These are phyloP conservation scores for Eupithecia insigniata DNA, from an alignment of 2,888 invertebrate species.

Conservation along the genomic window DNA sequence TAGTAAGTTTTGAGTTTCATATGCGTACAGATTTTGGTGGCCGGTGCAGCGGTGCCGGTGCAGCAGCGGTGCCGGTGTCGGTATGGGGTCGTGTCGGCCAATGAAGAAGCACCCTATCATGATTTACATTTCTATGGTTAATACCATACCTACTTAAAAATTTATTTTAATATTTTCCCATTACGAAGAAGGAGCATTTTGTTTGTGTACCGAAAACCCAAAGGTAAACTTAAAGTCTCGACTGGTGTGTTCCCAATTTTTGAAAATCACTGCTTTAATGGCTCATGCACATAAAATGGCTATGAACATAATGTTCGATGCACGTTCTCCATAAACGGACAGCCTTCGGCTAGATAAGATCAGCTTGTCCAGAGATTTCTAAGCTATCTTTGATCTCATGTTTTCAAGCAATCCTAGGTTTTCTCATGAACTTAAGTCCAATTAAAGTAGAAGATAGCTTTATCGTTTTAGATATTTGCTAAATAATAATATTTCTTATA, in stretches of 20 bases:
- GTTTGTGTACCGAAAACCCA: neutral
- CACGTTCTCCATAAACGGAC: conserved; percentile 22
- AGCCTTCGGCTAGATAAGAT: conserved; percentile 36
- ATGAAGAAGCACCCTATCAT: neutral
- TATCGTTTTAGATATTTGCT: neutral
- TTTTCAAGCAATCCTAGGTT: conserved; percentile 30
- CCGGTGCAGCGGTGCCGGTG: no score
- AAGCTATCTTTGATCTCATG: conserved; percentile 44
- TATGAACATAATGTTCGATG: neutral
- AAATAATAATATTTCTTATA: neutral
- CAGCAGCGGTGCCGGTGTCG: no score
- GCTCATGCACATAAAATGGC: neutral
- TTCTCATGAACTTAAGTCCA: conserved; percentile 30
- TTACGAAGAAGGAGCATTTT: neutral
- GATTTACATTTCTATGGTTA: neutral
- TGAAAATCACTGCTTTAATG: neutral
- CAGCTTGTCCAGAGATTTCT: conserved; percentile 40
- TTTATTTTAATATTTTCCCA: neutral
- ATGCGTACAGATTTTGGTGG: no score
- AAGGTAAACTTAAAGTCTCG: neutral
- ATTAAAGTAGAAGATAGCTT: conserved; percentile 20
- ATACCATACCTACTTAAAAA: no score
- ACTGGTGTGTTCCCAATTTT: neutral
- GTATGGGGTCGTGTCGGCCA: neutral
- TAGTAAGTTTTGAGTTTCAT: neutral